A percentile compares a stretch with the other conserved stretches of the same genome.
Evolutionary conservation across 2,797 vertebrate species (phyloP).

Genomic region (Sebastes miniatus): DNA sequence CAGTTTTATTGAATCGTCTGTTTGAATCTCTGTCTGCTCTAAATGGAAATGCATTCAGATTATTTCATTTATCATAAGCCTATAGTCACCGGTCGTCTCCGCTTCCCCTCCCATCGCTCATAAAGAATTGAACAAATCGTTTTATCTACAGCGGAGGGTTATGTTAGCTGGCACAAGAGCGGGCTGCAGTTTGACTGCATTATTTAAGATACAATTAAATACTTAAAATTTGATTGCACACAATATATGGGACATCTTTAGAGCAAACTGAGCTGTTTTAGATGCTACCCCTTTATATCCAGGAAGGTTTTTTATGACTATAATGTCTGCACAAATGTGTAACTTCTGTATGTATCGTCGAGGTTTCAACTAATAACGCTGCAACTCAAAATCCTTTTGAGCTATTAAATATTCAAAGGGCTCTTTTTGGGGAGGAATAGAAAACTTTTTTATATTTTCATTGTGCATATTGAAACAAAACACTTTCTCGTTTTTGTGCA

Average conservation of each 20-base stretch:
- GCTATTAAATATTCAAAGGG: conserved; percentile 16
- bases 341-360: neutral
- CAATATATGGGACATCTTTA: neutral
- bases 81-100: conserved; percentile 36
- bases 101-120: conserved; percentile 36
- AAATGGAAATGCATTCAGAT: conserved; percentile 61
- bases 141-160: conserved; percentile 49
- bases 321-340: neutral
- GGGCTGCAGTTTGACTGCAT: conserved; percentile 46
- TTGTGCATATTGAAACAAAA: conserved; percentile 35
- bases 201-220: conserved; percentile 55
- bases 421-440: neutral
- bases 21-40: conserved; percentile 53
- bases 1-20: conserved; percentile 59
- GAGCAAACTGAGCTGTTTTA: conserved; percentile 13
- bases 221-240: conserved; percentile 23
- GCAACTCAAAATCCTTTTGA: conserved; percentile 14
- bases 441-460: conserved; percentile 18
- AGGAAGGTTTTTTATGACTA: neutral
- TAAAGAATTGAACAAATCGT: conserved; percentile 64
- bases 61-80: conserved; percentile 61
- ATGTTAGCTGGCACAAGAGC: conserved; percentile 22
- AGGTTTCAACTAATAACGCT: neutral
- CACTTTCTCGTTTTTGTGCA: neutral
- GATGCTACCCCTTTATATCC: neutral